Evolutionary conservation across 1,140 invertebrate species (phyloP).

Genomic region (Drosophila tristis): DNA sequence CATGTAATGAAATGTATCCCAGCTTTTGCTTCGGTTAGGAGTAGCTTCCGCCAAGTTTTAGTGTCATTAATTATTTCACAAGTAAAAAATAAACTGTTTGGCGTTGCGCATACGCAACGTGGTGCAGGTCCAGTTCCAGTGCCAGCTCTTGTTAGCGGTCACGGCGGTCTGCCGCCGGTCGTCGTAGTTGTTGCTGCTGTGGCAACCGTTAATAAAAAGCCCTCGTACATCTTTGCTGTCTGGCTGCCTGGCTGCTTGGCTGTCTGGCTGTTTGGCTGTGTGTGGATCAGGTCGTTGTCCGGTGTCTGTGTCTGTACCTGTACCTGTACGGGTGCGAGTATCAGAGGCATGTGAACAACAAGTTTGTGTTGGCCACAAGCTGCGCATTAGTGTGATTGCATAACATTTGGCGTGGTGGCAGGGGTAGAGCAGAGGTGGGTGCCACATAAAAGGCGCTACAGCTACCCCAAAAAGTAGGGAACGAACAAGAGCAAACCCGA

Average conservation of each 20-base stretch:
- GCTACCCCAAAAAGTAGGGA: constrained; percentile 21
- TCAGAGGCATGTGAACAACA: constrained; percentile 5
- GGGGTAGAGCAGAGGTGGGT: neutral
- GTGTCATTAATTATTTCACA: constrained; percentile 45
- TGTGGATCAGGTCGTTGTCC: constrained; percentile 41
- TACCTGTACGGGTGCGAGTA: constrained; percentile 10
- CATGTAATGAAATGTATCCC: constrained; percentile 13
- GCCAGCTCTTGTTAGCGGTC: constrained; percentile 33
- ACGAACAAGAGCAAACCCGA: constrained; percentile 30
- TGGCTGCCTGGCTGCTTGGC: constrained; percentile 5
- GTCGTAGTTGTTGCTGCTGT: constrained; percentile 37
- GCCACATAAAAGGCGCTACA: constrained; percentile 27
- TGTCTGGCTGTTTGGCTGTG: constrained; percentile 27
- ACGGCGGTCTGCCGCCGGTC: constrained; percentile 24
- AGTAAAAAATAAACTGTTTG: constrained; percentile 35
- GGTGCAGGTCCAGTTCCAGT: neutral
- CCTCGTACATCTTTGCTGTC: constrained; percentile 27
- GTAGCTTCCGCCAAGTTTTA: constrained; percentile 5
- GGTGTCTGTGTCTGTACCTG: constrained; percentile 8
- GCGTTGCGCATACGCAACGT: constrained; percentile 54
- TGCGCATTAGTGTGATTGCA: constrained; percentile 82
- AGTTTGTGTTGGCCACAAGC: constrained; percentile 57
- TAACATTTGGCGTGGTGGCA: constrained; percentile 46
- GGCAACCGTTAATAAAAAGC: constrained; percentile 72
- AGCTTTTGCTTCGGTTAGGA: constrained; percentile 23